A percentile compares a stretch with the other conserved stretches of the same genome.
Evolutionary conservation across 2,113 vertebrate species (phyloP).

Genomic region (Saccopteryx bilineata): DNA sequence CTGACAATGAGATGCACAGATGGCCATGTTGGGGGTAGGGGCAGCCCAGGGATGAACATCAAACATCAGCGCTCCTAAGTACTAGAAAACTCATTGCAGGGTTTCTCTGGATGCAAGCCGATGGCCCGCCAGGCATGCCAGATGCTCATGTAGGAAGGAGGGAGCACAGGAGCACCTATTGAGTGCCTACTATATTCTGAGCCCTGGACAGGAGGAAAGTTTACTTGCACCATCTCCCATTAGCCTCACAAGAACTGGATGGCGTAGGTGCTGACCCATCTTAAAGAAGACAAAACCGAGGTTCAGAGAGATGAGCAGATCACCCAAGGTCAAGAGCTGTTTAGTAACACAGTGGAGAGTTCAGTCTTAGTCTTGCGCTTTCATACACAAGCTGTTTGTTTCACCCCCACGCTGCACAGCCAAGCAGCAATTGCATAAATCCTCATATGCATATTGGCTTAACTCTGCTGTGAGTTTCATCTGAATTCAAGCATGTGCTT

Average conservation of each 20-base stretch:
- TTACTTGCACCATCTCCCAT: background rate
- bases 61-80: background rate
- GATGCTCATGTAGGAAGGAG: background rate
- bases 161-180: background rate
- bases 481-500: fast-evolving
- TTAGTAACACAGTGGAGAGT: background rate
- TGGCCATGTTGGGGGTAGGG: fast-evolving
- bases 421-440: background rate
- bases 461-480: background rate
- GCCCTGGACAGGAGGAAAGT: background rate
- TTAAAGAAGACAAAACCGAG: background rate
- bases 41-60: background rate
- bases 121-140: background rate
- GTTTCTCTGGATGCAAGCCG: background rate
- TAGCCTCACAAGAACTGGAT: background rate
- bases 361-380: background rate
- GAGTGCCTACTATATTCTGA: background rate
- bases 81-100: background rate
- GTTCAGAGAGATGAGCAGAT: background rate
- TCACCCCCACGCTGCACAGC: background rate
- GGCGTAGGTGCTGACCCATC: background rate
- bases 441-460: fast-evolving
- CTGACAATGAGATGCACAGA: background rate
- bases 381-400: fast-evolving
- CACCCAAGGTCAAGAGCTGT: background rate